These are phyloP conservation scores for Aleiodes testaceus DNA, from an alignment of 2,888 invertebrate species.

Conservation along the genomic window DNA sequence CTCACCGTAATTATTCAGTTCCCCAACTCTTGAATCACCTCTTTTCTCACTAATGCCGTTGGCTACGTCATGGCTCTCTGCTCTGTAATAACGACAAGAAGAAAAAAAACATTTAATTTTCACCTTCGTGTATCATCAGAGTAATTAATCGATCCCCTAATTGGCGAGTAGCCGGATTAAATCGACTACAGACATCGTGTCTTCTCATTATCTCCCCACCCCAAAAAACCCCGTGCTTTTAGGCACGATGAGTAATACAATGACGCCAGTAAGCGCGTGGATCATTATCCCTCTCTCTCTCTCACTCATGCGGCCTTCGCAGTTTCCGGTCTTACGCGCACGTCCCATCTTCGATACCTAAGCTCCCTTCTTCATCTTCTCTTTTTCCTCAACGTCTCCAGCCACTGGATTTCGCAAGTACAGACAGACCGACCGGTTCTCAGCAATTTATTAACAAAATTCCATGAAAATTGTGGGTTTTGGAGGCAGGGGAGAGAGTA, in stretches of 20 bases:
- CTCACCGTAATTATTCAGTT: conserved; percentile 47
- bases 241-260: conserved; percentile 36
- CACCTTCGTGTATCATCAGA: conserved; percentile 23
- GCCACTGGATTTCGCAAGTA: conserved; percentile 18
- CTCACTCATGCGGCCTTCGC: conserved; percentile 54
- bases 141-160: conserved; percentile 35
- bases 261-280: conserved; percentile 24
- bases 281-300: background rate
- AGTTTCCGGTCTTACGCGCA: conserved; percentile 56
- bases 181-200: background rate
- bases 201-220: too few species aligned
- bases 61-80: conserved; percentile 57
- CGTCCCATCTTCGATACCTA: conserved; percentile 17
- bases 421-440: conserved; percentile 21
- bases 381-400: background rate
- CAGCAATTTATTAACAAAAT: conserved; percentile 21
- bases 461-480: conserved; percentile 12
- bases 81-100: conserved; percentile 54
- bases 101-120: conserved; percentile 24
- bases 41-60: conserved; percentile 50
- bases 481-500: background rate
- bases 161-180: conserved; percentile 12
- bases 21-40: conserved; percentile 46
- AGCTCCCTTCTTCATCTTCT: background rate
- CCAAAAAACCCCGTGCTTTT: background rate